phyloP scores from a whole-genome alignment of 2,888 invertebrate genomes.

The Punctoribates punctum region DNA sequence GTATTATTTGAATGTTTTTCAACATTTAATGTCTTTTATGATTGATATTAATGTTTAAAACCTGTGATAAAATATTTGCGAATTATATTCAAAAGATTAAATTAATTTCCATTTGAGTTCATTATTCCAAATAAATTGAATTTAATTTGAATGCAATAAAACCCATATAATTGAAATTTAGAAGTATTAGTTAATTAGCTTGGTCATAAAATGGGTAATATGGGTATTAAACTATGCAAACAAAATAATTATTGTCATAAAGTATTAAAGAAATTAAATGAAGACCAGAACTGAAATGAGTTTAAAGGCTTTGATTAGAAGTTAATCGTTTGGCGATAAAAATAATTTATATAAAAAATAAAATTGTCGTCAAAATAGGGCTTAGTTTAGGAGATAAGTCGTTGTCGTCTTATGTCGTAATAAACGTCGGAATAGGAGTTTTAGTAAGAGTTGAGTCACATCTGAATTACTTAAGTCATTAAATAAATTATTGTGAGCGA shows the following conservation, averaged over 20 bases:
- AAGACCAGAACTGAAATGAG: not conserved
- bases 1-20: too few species aligned
- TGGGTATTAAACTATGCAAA: not conserved
- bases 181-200: too few species aligned
- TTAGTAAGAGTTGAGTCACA: not conserved
- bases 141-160: too few species aligned
- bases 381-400: not conserved
- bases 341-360: constrained; percentile 1
- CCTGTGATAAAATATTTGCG: too few species aligned
- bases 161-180: too few species aligned
- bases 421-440: not conserved
- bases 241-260: not conserved
- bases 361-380: not conserved
- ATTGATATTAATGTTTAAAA: too few species aligned
- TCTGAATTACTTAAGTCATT: constrained; percentile 18
- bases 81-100: too few species aligned
- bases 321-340: not conserved
- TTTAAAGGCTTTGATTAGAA: not conserved
- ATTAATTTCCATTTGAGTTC: too few species aligned
- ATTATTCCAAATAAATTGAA: too few species aligned
- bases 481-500: constrained; percentile 21
- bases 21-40: too few species aligned
- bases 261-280: not conserved
- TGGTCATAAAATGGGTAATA: too few species aligned
- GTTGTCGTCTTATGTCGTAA: not conserved